These are phyloP conservation scores for Leucophenga montana DNA, from an alignment of 2,888 invertebrate species.

Conservation along the genomic window DNA sequence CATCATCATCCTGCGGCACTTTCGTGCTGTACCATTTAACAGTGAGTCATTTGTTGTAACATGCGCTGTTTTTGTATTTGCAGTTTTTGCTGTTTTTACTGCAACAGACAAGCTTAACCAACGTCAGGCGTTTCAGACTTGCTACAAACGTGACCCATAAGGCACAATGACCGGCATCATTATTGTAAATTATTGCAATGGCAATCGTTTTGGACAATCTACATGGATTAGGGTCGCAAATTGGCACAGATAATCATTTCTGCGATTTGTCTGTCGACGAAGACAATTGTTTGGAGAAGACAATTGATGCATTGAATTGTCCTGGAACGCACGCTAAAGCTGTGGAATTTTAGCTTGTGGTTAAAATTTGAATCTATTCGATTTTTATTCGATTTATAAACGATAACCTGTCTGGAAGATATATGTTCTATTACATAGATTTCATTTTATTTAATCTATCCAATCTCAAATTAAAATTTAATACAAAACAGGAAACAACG, in stretches of 20 bases:
- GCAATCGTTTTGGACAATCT: constrained; percentile 51
- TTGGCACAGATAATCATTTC: constrained; percentile 11
- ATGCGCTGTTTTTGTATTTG: constrained; percentile 1
- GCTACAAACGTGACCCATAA: constrained; percentile 58
- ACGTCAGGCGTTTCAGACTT: no score
- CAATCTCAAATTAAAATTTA: no score
- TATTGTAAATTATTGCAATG: constrained; percentile 65
- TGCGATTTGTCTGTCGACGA: not conserved
- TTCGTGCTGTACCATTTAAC: constrained; percentile 6
- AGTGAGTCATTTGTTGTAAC: constrained; percentile 28
- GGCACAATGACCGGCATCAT: constrained; percentile 64
- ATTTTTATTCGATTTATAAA: no score
- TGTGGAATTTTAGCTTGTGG: no score
- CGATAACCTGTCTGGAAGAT: no score
- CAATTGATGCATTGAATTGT: no score
- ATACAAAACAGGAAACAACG: no score
- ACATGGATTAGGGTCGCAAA: constrained; percentile 2
- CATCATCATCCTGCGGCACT: constrained; percentile 21
- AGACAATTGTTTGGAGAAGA: no score
- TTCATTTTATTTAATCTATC: no score
- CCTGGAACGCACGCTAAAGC: no score
- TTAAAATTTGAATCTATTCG: no score
- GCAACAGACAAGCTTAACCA: not conserved
- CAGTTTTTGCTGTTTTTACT: not conserved
- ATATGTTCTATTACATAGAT: no score